Evolutionary conservation across 2,888 invertebrate genomes (phyloP), one percentile per base, ranked within the genome.

Genomic region (Entomobrya proxima): DNA sequence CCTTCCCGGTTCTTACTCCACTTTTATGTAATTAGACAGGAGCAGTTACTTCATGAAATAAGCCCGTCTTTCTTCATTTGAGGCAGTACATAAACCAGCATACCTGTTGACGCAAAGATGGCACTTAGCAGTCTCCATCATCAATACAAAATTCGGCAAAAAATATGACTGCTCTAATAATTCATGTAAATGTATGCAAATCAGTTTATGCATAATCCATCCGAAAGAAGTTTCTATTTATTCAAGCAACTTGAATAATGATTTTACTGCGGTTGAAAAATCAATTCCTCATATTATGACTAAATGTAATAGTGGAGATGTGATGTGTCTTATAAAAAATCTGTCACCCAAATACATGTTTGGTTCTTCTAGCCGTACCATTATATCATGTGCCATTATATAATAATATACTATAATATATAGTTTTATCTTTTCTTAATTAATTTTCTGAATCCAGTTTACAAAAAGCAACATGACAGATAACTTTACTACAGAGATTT

Each of bases 1-100:
- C n/a, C n/a, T n/a, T n/a, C n/a, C n/a, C n/a, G n/a, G n/a, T n/a
- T n/a, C n/a, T n/a, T n/a, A n/a, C n/a, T n/a, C n/a, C n/a, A 86
- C 69, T 67, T 55, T 80, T 69, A 58, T 69, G 81, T 81, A 86
- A 86, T 86, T 86, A 81, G 80, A 86, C 76, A 80, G 81, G 76
- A 80, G 80, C 86, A 81, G 86, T 81, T 81, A 86, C 69, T 80
- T 58, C 77, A 64, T 47, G 35, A 72, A 78, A 47, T 72, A 79
- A 80, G 85, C 75, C 74, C 67, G 74, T 78, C 75, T 72, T 58
- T 44, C 32, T 64, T 78, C 64, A 64, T 40, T 69, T 24, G 15
- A 37, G 11, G 37, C 40, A 35, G 15, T 13, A 13, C 44, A n/a
- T n/a, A 67, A 67, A 21, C 64, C 64, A 67, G 40, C 64, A 18